Conservation (phyloP, 2,113 vertebrate genomes). For the Nyctibius bracteatus region DNA sequence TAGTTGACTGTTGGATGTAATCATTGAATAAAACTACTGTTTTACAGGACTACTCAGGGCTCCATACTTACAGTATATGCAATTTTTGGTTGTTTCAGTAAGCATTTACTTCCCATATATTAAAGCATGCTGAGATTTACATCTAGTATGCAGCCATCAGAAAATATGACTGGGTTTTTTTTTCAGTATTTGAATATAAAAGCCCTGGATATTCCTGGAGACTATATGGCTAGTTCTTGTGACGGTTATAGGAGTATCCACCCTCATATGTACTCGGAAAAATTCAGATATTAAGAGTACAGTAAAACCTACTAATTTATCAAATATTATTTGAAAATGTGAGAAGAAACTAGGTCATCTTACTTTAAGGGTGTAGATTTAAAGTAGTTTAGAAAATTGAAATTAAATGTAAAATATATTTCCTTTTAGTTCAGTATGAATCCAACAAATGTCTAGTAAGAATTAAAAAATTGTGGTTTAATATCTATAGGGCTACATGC, state of each 20-base stretch:
- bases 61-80: neutral
- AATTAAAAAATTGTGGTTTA: neutral
- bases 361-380: neutral
- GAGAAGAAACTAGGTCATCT: neutral
- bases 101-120: neutral
- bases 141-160: neutral
- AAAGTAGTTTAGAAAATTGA: neutral
- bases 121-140: neutral
- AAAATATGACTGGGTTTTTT: neutral
- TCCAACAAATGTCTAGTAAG: neutral
- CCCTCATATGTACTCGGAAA: neutral
- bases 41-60: neutral
- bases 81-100: neutral
- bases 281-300: neutral
- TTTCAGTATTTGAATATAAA: neutral
- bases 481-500: neutral
- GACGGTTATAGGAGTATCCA: neutral
- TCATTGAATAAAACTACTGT: conserved; percentile 15
- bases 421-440: neutral
- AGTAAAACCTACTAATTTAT: neutral
- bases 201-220: neutral
- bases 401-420: neutral
- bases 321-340: neutral
- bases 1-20: neutral
- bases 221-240: neutral